Conservation (phyloP, 2,888 invertebrate genomes). For the Odontothrips loti region DNA sequence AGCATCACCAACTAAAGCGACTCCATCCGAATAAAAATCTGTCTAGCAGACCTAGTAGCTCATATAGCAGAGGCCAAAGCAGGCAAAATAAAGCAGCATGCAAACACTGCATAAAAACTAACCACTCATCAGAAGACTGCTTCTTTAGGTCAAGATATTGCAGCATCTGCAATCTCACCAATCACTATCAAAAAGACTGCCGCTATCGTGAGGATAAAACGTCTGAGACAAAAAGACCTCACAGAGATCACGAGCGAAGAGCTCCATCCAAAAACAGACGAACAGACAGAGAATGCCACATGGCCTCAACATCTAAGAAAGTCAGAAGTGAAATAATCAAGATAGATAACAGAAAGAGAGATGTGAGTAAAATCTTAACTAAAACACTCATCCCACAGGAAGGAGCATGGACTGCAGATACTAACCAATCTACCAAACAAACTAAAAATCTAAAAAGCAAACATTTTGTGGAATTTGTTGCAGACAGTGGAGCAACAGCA, state of each 20-base stretch:
- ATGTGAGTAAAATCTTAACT: too few relatives aligned
- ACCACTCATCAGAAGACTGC: not conserved
- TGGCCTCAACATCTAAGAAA: not conserved
- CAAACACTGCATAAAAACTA: not conserved
- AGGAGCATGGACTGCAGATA: too few relatives aligned
- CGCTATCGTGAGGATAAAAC: not conserved
- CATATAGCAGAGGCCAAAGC: not conserved
- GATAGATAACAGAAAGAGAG: not conserved
- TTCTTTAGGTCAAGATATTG: too few relatives aligned
- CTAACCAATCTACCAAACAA: too few relatives aligned
- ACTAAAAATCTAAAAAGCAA: too few relatives aligned
- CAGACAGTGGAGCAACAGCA: not conserved
- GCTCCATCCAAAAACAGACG: not conserved
- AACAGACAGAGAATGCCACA: not conserved
- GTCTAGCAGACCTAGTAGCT: not conserved
- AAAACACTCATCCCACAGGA: too few relatives aligned
- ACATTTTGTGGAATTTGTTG: too few relatives aligned
- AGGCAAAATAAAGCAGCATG: not conserved
- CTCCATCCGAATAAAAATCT: too few relatives aligned
- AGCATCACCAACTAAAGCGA: too few relatives aligned
- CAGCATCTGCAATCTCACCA: too few relatives aligned
- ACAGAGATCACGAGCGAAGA: not conserved
- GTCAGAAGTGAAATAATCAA: not conserved
- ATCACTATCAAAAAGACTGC: not conserved
- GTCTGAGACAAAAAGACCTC: not conserved